Base-by-base conservation (phyloP, 1,140 invertebrate species). In the Brachionus manjavacas region DNA sequence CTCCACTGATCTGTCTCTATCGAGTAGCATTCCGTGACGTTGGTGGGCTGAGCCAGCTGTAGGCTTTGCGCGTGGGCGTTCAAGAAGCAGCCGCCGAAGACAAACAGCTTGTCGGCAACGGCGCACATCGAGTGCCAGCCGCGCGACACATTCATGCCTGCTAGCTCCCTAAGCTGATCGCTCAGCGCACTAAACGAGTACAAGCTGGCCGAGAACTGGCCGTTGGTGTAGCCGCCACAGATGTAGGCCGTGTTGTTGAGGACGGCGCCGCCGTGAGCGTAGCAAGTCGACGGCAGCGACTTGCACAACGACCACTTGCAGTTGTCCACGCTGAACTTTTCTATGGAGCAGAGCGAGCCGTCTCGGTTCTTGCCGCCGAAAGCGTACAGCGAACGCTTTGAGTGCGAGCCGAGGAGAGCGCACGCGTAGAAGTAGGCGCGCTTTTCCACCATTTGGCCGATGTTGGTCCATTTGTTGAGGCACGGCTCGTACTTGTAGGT, bases 21-120 rank as follows among this genome's bases (percentile, higher is more conserved):
- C 87, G 93, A 92, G 86, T 94, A 94, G 80, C 91, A 91, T 87
- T 94, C 93, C 80, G 92, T 92, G 92, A 91, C 94, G 92, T 90
- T 91, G 85, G 87, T 91, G 81, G 92, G 92, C 84, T 94, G 89
- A 28, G 92, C 92, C 16, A 81, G 11, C 9, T 60, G 64, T 16
- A 41, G 12, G 43, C 39, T 23, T 85, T 94, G 93, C 87, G 94
- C 93, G 86, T 94, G 94, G 79, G 88, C 87, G 85, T 90, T 89
- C 28, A 90, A 86, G 85, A 88, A 89, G 84, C 93, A 94, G 3
- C 91, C 91, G 25, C 94, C 94, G 83, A 94, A 92, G 16, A 94
- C 92, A 87, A 93, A 94, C 2, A 94, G 88, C 87, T 93, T 92
- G 87, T 94, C 93, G 85, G 92, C 91, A 1, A 87, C 86, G n/a